Conservation (phyloP, 1,140 invertebrate species). For the Piezodorus guildinii region DNA sequence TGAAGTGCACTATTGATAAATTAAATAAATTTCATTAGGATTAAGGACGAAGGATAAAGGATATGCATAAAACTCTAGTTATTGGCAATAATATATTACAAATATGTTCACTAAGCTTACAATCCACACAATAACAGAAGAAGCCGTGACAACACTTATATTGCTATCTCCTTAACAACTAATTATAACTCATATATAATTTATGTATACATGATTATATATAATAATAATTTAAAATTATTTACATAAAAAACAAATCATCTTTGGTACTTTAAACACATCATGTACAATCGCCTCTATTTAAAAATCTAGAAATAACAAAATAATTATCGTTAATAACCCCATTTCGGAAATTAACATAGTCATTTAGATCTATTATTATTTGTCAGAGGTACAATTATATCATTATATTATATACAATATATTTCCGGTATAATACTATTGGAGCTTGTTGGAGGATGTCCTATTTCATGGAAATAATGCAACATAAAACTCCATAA, state of each 20-base stretch:
- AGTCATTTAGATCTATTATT: conserved; percentile 3
- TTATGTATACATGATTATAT: conserved; percentile 22
- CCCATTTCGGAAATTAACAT: conserved; percentile 8
- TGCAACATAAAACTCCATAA: neutral
- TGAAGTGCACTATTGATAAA: too few relatives aligned
- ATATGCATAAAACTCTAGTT: neutral
- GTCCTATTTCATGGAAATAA: neutral
- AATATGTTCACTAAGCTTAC: conserved; percentile 25
- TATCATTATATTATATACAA: conserved; percentile 1
- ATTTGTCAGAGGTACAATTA: neutral
- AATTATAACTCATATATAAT: conserved; percentile 16
- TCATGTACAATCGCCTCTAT: conserved; percentile 9
- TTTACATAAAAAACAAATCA: conserved; percentile 22
- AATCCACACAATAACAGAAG: conserved; percentile 21
- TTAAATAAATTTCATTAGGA: too few relatives aligned
- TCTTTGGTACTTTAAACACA: conserved; percentile 21
- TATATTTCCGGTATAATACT: too few relatives aligned
- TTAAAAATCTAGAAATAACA: conserved; percentile 11
- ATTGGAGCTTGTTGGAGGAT: too few relatives aligned
- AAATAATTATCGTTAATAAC: conserved; percentile 7
- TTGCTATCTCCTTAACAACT: conserved; percentile 18
- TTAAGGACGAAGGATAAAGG: too few relatives aligned
- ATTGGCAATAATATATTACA: conserved; percentile 25
- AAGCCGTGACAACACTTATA: conserved; percentile 25
- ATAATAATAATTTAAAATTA: conserved; percentile 25